Base-by-base conservation (phyloP, 1,140 invertebrate species). In the Plodia interpunctella region DNA sequence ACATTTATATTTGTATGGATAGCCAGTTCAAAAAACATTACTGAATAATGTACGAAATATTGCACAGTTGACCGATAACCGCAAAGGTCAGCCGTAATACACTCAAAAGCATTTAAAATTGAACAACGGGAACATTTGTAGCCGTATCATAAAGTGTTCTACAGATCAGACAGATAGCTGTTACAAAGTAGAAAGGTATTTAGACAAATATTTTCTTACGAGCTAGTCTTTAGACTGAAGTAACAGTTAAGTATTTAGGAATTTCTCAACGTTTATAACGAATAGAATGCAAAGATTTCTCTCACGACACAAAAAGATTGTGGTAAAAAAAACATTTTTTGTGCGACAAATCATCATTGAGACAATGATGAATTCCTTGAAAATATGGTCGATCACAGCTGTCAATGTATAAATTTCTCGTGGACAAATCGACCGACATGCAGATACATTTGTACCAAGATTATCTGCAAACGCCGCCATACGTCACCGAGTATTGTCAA, bases 61-160 rank as follows among this genome's bases (percentile, higher is more conserved):
- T 53, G 19, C 51, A 25, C 51, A 53, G 51, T 53, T 53, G 51
- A 53, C 51, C 51, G 51, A 53, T 53, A 53, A 53, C 51, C 51
- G n/a, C 51, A 53, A 53, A 53, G 51, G 51, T 53, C 51, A 53
- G 18, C 49, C 20, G 8, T n/a, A 25, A 25, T 25, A 18, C n/a
- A n/a, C 51, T 53, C 9, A n/a, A 53, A 53, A n/a, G 13, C 19
- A 53, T 53, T 53, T 53, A 25, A 53, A 21, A 20, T 53, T 53
- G 51, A 51, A 3, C 17, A n/a, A 25, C 18, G 19, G n/a, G 20
- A 53, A 21, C 38, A 44, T 53, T 53, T 53, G 13, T 13, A 10
- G 9, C 5, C 13, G 51, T 51, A 51, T 53, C 51, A 3, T 53
- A 53, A 53, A 51, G 13, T 44, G 38, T 44, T 44, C 38, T 4